Conservation (phyloP, 2,888 invertebrate genomes). For the Bugula neritina region DNA sequence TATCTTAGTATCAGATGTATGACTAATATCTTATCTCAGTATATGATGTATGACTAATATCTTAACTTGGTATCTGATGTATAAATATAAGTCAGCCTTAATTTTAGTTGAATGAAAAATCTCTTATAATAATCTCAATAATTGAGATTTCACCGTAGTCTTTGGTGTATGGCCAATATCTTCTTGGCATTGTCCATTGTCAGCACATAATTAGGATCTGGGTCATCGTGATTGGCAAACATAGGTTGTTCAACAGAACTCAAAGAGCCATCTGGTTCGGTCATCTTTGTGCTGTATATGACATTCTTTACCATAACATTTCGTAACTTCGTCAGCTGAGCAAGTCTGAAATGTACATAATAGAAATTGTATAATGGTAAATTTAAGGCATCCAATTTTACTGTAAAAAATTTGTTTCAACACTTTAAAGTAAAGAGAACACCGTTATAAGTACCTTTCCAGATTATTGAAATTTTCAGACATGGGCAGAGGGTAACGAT, state of each 20-base stretch:
- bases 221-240: slow-evolving; percentile 13
- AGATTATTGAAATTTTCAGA: slow-evolving; percentile 38
- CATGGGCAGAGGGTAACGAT: slow-evolving; percentile 39
- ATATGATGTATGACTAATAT: too few species aligned
- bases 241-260: neutral
- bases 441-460: too few species aligned
- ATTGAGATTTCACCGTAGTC: slow-evolving; percentile 23
- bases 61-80: too few species aligned
- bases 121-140: too few species aligned
- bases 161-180: slow-evolving; percentile 18
- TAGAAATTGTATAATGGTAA: too few species aligned
- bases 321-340: neutral
- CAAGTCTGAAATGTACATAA: neutral
- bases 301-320: slow-evolving; percentile 5
- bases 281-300: neutral
- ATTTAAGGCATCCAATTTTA: too few species aligned
- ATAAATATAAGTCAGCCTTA: too few species aligned
- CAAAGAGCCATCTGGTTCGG: neutral
- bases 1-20: too few species aligned
- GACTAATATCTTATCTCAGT: too few species aligned
- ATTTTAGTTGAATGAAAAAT: too few species aligned
- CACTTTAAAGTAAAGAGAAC: too few species aligned
- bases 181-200: slow-evolving; percentile 29
- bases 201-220: slow-evolving; percentile 29
- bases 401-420: too few species aligned